These are phyloP conservation scores for Empis livida DNA, from an alignment of 2,888 invertebrate genomes.

Conservation along the genomic window DNA sequence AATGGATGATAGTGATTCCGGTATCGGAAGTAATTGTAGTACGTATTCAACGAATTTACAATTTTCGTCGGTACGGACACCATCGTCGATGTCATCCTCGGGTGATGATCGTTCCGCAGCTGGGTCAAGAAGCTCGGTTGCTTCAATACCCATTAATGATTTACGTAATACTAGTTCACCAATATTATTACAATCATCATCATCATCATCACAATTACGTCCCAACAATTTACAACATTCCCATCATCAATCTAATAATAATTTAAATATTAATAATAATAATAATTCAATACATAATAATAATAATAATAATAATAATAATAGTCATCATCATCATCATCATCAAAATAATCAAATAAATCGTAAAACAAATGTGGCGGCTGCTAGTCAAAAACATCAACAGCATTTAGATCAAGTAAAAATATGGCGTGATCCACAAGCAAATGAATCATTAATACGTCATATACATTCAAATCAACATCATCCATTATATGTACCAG, in stretches of 20 bases:
- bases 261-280: background rate
- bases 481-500: slow-evolving; percentile 3
- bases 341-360: background rate
- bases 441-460: slow-evolving; percentile 7
- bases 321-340: background rate
- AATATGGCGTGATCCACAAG: slow-evolving; percentile 8
- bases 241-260: slow-evolving; percentile 2
- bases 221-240: too few species aligned
- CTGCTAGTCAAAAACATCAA: too few species aligned
- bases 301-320: slow-evolving; percentile 1
- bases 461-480: slow-evolving; percentile 7
- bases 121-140: slow-evolving; percentile 11
- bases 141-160: slow-evolving; percentile 7
- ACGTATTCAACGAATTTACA: background rate
- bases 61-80: background rate
- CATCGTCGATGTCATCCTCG: slow-evolving; percentile 11
- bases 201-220: slow-evolving; percentile 1
- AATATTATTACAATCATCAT: background rate
- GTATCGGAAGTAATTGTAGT: slow-evolving; percentile 5
- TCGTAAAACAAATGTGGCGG: background rate
- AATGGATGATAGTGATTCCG: slow-evolving; percentile 12
- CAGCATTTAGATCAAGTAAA: slow-evolving; percentile 5
- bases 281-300: background rate
- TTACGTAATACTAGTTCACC: background rate
- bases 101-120: slow-evolving; percentile 11